These are phyloP conservation scores for Hemaris fuciformis DNA, from an alignment of 2,888 invertebrate species.

Conservation along the genomic window DNA sequence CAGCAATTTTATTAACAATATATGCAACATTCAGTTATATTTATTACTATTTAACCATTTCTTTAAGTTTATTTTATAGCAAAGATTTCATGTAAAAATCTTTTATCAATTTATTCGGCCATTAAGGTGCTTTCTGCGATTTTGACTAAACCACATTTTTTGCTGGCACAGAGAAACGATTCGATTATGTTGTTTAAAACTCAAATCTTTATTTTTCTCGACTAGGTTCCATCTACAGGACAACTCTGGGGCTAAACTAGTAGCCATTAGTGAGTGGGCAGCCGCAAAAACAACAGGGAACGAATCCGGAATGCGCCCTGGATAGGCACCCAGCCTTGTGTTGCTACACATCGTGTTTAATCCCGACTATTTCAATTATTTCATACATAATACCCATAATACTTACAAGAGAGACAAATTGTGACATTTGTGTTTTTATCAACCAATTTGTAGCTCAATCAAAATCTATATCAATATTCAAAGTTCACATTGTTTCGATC, in stretches of 20 bases:
- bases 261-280: constrained; percentile 74
- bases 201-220: background rate
- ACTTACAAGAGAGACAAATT: background rate
- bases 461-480: no score
- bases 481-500: no score
- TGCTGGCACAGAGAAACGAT: background rate
- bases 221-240: constrained; percentile 18
- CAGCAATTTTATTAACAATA: background rate
- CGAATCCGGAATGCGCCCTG: constrained; percentile 79
- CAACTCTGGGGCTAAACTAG: constrained; percentile 63
- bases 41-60: no score
- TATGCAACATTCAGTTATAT: background rate
- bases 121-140: no score
- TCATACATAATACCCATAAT: background rate
- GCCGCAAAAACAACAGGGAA: constrained; percentile 80
- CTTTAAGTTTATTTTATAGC: no score
- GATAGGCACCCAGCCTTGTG: constrained; percentile 52
- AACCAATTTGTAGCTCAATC: no score
- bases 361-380: background rate
- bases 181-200: background rate
- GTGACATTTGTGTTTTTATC: background rate
- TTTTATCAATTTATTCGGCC: no score
- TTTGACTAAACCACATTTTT: no score
- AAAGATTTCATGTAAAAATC: no score
- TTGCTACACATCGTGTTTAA: constrained; percentile 39